Evolutionary conservation across 2,888 invertebrate species (phyloP).

Genomic region (Malthinus flaveolus): DNA sequence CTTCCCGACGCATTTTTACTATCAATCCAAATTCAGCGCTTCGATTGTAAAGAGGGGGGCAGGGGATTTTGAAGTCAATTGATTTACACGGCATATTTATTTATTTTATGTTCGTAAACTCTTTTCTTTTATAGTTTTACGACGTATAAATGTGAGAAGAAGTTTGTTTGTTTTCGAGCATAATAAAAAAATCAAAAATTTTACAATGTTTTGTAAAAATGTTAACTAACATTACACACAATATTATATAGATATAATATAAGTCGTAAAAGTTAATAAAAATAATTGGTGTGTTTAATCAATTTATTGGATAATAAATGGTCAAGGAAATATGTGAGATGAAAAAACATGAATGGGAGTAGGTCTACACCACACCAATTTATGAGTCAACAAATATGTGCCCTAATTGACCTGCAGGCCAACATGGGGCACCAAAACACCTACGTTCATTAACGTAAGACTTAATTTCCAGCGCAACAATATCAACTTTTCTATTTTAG

Average conservation of each 20-base stretch:
- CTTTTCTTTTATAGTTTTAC: too few relatives aligned
- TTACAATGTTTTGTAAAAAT: slow-evolving; percentile 3
- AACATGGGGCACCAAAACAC: slow-evolving; percentile 51
- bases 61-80: too few relatives aligned
- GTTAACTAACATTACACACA: neutral
- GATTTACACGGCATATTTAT: too few relatives aligned
- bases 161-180: too few relatives aligned
- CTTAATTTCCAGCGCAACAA: slow-evolving; percentile 1
- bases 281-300: slow-evolving; percentile 26
- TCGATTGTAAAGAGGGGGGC: too few relatives aligned
- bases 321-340: slow-evolving; percentile 25
- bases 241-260: neutral
- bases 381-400: slow-evolving; percentile 48
- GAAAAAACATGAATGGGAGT: slow-evolving; percentile 28
- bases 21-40: too few relatives aligned
- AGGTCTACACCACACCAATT: slow-evolving; percentile 24
- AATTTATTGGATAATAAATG: slow-evolving; percentile 30
- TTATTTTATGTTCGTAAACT: too few relatives aligned
- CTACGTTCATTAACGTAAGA: slow-evolving; percentile 42
- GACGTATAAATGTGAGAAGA: too few relatives aligned
- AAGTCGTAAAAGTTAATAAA: slow-evolving; percentile 8
- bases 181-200: slow-evolving; percentile 1
- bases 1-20: too few relatives aligned
- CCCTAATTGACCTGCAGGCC: slow-evolving; percentile 56
- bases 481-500: neutral